These are phyloP conservation scores for Grantiella picta DNA, from an alignment of 2,113 vertebrate species.

Conservation along the genomic window DNA sequence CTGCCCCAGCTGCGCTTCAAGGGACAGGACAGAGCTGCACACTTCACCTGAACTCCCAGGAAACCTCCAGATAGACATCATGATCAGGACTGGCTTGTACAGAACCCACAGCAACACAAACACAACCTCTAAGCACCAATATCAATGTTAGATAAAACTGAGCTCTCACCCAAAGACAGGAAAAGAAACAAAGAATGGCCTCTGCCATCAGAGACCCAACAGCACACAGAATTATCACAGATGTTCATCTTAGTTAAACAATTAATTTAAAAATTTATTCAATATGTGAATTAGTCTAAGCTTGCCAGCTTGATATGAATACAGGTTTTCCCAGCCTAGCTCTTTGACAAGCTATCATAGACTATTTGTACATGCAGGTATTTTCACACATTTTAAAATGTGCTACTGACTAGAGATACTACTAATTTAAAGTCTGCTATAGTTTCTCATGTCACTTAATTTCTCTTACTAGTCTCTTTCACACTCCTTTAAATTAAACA, in stretches of 20 bases:
- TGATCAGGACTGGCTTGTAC: not conserved
- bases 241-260: not conserved
- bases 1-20: not conserved
- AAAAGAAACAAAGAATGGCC: not conserved
- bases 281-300: not conserved
- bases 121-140: not conserved
- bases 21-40: not conserved
- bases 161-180: not conserved
- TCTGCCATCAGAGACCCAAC: not conserved
- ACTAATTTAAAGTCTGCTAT: slow-evolving; percentile 14
- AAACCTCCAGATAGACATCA: not conserved
- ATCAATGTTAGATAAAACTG: not conserved
- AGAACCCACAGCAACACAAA: not conserved
- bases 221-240: not conserved
- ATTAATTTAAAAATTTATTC: not conserved
- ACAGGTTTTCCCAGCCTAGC: not conserved
- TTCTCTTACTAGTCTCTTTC: not conserved
- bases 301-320: not conserved
- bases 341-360: slow-evolving; percentile 3
- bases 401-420: not conserved
- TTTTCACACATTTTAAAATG: slow-evolving; percentile 21
- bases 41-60: not conserved
- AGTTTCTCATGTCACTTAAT: not conserved
- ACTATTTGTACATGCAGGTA: not conserved
- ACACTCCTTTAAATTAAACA: slow-evolving; percentile 4